phyloP scores from a whole-genome alignment of 92 coral and sea anemone species.

The Blastomussa wellsi region DNA sequence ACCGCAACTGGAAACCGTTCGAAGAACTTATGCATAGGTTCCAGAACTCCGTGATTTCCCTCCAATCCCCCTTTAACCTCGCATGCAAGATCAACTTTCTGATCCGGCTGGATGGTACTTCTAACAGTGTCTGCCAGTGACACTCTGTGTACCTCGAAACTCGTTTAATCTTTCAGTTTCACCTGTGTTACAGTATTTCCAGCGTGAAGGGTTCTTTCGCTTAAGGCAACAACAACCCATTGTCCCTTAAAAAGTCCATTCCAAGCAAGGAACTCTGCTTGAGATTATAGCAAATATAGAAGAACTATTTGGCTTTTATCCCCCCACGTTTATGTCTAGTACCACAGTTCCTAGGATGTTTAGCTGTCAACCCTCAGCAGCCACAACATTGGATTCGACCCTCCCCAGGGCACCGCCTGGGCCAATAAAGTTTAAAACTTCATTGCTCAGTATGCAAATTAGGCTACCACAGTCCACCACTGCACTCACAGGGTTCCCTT shows the following conservation, averaged over 20 bases:
- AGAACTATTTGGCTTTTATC: conserved; percentile 33
- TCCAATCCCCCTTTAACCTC: conserved; percentile 25
- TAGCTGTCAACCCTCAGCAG: conserved; percentile 40
- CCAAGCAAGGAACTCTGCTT: conserved; percentile 37
- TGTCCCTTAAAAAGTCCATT: conserved; percentile 28
- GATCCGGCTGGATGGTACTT: conserved; percentile 40
- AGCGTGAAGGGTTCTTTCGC: conserved; percentile 20
- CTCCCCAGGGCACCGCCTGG: conserved; percentile 14
- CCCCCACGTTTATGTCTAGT: conserved; percentile 14
- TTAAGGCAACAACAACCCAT: conserved; percentile 35
- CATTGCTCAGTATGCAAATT: conserved; percentile 13
- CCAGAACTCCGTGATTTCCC: no score
- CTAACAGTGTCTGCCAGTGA: conserved; percentile 23
- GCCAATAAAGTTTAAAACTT: conserved; percentile 7
- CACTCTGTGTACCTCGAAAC: conserved; percentile 44
- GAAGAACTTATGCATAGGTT: no score
- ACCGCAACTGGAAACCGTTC: no score
- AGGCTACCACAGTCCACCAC: conserved; percentile 50
- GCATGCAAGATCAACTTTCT: conserved; percentile 11
- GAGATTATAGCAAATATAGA: conserved; percentile 38
- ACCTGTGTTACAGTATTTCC: conserved; percentile 9
- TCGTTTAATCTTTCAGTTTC: conserved; percentile 18
- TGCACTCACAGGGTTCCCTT: conserved; percentile 16
- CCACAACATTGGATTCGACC: conserved; percentile 42
- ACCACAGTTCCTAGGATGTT: conserved; percentile 37